Evolutionary conservation across 2,888 invertebrate genomes (phyloP), one percentile per base, ranked within the genome.

Genomic region (Melipona beecheii): DNA sequence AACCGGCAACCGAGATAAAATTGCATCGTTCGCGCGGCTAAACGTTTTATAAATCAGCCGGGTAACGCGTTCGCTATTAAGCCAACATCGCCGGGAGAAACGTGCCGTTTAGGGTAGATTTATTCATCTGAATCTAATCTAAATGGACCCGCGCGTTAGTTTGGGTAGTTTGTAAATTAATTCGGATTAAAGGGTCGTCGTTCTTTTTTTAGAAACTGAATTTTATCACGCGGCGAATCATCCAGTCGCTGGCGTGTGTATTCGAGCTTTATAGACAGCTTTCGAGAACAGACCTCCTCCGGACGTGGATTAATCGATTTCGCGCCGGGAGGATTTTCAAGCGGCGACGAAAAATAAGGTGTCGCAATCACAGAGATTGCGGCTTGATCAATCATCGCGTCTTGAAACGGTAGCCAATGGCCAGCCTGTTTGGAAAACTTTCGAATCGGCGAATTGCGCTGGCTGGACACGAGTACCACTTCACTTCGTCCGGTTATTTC

Each of bases 401-500:
- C 78, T 76, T 56, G 79, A 78, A 75, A 78, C 77, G 71, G 60
- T 71, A 70, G 78, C 85, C 80, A 80, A 78, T 87, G 62, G 50
- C 75, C 52, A 69, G 36, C n/a, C 74, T 60, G 66, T 50, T 81
- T 65, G 85, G 79, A 75, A 86, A 83, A 88, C 24, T 80, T 78
- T 81, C 80, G 66, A 79, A 71, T 49, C 60, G 66, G 71, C 79
- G 68, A 85, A 88, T 86, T 83, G 79, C 72, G 62, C 21, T 58
- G 27, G 76, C 49, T 77, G 56, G 24, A 72, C 76, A 66, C 64
- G 74, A 87, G 86, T 85, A 70, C 83, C 83, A 86, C 86, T 87
- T 84, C 80, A 83, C 86, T 86, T 81, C 73, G 71, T 56, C 72
- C 83, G 60, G 68, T 73, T 64, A 69, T 80, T 75, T 87, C 87